Percentiles rank a stretch among this genome's conserved stretches.
Evolutionary conservation across 2,888 invertebrate genomes (phyloP).

Genomic region (Caenorhabditis macrosperma): DNA sequence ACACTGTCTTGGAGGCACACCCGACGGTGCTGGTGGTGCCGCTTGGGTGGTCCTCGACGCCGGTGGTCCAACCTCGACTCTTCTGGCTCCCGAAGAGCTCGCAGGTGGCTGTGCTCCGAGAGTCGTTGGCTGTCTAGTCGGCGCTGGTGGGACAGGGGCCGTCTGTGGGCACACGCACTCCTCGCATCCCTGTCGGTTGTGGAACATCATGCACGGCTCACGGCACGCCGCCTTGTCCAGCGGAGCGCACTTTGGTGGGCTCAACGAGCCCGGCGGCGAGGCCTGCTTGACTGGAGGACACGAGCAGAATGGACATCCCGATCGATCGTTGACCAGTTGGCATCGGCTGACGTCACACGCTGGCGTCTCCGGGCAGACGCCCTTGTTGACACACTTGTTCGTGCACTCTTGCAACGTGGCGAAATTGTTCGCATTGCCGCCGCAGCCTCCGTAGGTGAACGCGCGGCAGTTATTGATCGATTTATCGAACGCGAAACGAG

Average conservation of each 20-base stretch:
- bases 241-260: constrained; percentile 68
- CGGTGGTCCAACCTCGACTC: constrained; percentile 59
- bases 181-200: constrained; percentile 75
- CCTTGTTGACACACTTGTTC: constrained; percentile 79
- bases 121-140: constrained; percentile 19
- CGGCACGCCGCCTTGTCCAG: constrained; percentile 74
- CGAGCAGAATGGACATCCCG: constrained; percentile 78
- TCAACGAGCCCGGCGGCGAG: constrained; percentile 36
- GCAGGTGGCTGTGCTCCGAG: constrained; percentile 25
- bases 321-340: constrained; percentile 75
- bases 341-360: constrained; percentile 75
- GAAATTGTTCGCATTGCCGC: constrained; percentile 79
- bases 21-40: constrained; percentile 52
- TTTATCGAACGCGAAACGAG: constrained; percentile 80
- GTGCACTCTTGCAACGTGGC: constrained; percentile 75
- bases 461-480: constrained; percentile 71
- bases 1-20: constrained; percentile 54
- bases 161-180: constrained; percentile 77
- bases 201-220: constrained; percentile 79
- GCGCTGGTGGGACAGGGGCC: constrained; percentile 31
- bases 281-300: constrained; percentile 74
- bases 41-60: constrained; percentile 46
- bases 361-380: constrained; percentile 70
- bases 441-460: constrained; percentile 79
- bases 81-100: constrained; percentile 8